Conservation (phyloP, 2,113 vertebrate genomes). For the Steatornis caripensis region DNA sequence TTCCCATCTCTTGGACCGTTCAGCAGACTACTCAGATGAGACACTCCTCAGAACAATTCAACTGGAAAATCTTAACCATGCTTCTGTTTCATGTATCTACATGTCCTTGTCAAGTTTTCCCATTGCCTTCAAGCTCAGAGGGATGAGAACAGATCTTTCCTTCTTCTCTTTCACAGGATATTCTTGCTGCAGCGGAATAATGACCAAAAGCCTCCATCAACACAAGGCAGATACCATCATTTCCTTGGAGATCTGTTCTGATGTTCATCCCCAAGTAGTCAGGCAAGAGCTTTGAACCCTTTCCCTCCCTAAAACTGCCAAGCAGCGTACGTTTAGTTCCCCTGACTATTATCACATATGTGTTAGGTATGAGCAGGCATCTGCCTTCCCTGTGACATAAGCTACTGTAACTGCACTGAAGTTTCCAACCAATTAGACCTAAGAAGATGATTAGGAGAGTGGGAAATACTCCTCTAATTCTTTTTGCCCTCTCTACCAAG, state of each 20-base stretch:
- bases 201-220: neutral
- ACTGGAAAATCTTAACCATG: neutral
- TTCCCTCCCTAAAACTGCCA: neutral
- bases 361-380: neutral
- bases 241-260: neutral
- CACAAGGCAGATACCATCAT: neutral
- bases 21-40: neutral
- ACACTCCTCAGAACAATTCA: neutral
- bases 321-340: neutral
- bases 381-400: neutral
- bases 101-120: neutral
- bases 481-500: neutral
- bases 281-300: neutral
- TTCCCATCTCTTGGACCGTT: neutral
- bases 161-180: neutral
- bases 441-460: neutral
- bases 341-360: accelerated
- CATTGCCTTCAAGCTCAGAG: neutral
- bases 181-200: neutral
- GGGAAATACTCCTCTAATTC: neutral
- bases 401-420: neutral
- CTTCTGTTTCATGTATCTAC: neutral
- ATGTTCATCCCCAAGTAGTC: neutral
- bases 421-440: neutral
- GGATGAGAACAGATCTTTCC: neutral